Percentiles rank a stretch among this genome's conserved stretches.
Evolutionary conservation across 2,888 invertebrate genomes (phyloP).

Genomic region (Thera obeliscata): DNA sequence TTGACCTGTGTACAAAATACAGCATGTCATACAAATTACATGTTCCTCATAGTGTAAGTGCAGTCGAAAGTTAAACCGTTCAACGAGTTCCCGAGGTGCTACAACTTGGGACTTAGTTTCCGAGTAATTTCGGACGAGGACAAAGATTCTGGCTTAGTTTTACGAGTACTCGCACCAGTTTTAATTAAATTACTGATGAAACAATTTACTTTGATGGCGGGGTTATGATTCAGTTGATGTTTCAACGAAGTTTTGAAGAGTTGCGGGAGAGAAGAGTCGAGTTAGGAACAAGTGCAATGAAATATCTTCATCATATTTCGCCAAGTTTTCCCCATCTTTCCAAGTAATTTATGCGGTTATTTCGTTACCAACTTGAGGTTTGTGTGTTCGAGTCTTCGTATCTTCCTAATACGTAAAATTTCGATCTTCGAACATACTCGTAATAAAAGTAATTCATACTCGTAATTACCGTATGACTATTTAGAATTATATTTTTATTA

Average conservation of each 20-base stretch:
- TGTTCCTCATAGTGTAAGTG: slow-evolving; percentile 44
- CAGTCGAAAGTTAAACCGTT: slow-evolving; percentile 62
- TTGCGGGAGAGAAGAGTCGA: slow-evolving; percentile 16
- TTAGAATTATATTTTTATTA: no score
- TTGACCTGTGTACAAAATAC: neutral
- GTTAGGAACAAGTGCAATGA: slow-evolving; percentile 27
- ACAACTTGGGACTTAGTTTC: slow-evolving; percentile 56
- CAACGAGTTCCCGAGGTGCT: slow-evolving; percentile 53
- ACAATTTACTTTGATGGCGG: slow-evolving; percentile 51
- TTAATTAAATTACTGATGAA: slow-evolving; percentile 65
- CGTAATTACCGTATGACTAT: no score
- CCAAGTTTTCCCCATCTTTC: slow-evolving; percentile 7
- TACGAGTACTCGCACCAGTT: slow-evolving; percentile 64
- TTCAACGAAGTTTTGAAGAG: slow-evolving; percentile 28
- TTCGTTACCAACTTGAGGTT: neutral
- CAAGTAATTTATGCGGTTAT: slow-evolving; percentile 2
- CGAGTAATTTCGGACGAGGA: slow-evolving; percentile 56
- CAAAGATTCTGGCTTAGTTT: slow-evolving; percentile 66
- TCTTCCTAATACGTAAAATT: no score
- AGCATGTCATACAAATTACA: neutral
- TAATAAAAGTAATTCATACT: no score
- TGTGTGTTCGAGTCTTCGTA: neutral
- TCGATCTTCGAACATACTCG: no score
- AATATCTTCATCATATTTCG: slow-evolving; percentile 29
- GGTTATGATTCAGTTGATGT: slow-evolving; percentile 40